Percentiles rank a stretch among this genome's conserved stretches.
phyloP scores from a whole-genome alignment of 2,888 invertebrate genomes.

The Glyphotaelius pellucidus region DNA sequence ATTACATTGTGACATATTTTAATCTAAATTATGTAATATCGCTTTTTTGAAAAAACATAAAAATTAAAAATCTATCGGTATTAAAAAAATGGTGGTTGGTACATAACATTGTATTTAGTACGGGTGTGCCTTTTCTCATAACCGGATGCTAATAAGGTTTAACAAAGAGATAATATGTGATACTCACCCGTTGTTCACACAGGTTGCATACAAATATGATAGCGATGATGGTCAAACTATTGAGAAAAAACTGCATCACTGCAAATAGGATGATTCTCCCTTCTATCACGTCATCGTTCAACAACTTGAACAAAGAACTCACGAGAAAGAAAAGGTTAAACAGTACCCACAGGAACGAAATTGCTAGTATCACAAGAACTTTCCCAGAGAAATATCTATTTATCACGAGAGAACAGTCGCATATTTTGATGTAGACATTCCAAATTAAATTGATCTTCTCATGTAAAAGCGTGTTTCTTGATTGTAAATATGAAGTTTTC shows the following conservation, averaged over 20 bases:
- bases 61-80: too few species aligned
- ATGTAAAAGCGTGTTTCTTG: too few species aligned
- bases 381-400: background rate
- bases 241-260: background rate
- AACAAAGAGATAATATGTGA: background rate
- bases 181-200: slow-evolving; percentile 2
- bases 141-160: too few species aligned
- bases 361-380: background rate
- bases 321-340: background rate
- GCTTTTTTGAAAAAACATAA: too few species aligned
- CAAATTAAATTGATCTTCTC: too few species aligned
- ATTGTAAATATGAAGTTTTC: too few species aligned
- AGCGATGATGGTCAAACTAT: background rate
- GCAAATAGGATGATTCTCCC: background rate
- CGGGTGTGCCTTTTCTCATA: too few species aligned
- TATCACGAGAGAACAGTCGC: background rate
- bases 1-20: too few species aligned
- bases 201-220: slow-evolving; percentile 3
- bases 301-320: background rate
- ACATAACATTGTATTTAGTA: too few species aligned
- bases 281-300: background rate
- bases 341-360: background rate
- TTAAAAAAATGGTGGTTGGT: too few species aligned
- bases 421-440: too few species aligned
- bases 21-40: too few species aligned